Percentiles rank a stretch among this genome's conserved stretches.
Evolutionary conservation across 1,140 invertebrate genomes (phyloP).

Genomic region (Orussus abietinus): DNA sequence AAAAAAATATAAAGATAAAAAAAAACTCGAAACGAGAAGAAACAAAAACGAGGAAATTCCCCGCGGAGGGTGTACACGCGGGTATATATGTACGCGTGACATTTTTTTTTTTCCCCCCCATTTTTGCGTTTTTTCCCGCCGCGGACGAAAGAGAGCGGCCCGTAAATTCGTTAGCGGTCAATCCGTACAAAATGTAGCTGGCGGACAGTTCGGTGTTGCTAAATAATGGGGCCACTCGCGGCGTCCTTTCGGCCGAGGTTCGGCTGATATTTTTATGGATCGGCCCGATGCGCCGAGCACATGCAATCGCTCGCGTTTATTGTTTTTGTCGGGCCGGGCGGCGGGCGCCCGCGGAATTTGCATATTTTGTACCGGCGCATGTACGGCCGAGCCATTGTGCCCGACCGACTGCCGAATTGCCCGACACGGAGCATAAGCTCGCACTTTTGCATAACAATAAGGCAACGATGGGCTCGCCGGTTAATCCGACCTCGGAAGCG

Average conservation of each 20-base stretch:
- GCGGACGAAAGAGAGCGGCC: slow-evolving; percentile 9
- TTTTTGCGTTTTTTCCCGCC: slow-evolving; percentile 6
- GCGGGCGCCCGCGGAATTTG: slow-evolving; percentile 35
- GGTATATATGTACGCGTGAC: too few species aligned
- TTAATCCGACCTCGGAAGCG: too few species aligned
- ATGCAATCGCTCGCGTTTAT: slow-evolving; percentile 45
- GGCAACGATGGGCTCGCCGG: slow-evolving; percentile 19
- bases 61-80: too few species aligned
- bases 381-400: slow-evolving; percentile 38
- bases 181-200: slow-evolving; percentile 21
- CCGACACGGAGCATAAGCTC: slow-evolving; percentile 42
- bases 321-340: slow-evolving; percentile 39
- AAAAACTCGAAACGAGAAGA: too few species aligned
- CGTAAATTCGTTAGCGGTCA: slow-evolving; percentile 20
- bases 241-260: slow-evolving; percentile 12
- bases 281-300: slow-evolving; percentile 47
- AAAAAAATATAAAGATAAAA: too few species aligned
- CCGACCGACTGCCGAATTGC: slow-evolving; percentile 42
- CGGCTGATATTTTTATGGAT: slow-evolving; percentile 42
- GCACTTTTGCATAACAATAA: slow-evolving; percentile 47
- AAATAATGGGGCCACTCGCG: slow-evolving; percentile 29
- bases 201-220: slow-evolving; percentile 22
- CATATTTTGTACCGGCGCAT: slow-evolving; percentile 35
- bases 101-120: too few species aligned
- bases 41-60: too few species aligned